Evolutionary conservation across 2,113 vertebrate species (phyloP), one percentile per base, ranked within the genome.

Genomic region (Xenopus tropicalis): DNA sequence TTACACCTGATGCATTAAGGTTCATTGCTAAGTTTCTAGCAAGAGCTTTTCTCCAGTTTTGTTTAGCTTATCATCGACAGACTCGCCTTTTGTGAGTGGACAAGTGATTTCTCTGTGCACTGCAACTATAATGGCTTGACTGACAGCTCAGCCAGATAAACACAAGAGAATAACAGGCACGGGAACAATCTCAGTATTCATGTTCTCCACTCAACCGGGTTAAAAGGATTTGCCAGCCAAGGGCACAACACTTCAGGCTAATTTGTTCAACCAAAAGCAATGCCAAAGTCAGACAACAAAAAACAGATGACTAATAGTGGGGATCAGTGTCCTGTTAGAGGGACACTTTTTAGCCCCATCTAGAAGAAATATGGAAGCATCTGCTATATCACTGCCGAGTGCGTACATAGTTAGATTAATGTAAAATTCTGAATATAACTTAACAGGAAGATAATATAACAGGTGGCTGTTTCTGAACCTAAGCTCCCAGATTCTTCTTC

Each of bases 161-260:
- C 92, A 92, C 82, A 74, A 74, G 86, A 85, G 85, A 85, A 85
- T 85, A 86, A 89, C 85, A 87, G 87, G 85, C 82, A 52, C 78
- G 78, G 84, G 85, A 86, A 88, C 86, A 88, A 86, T 88, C 82
- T 82, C 78, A 87, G 86, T 86, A 93, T 94, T 95, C 92, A 93
- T 85, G 84, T 84, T 91, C 91, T 86, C 88, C 90, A 89, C 87
- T 91, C 88, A 91, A 92, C 88, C 91, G 85, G 80, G 83, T 85
- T 87, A 85, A 90, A 89, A 89, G 92, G 93, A 96, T 95, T 94
- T 94, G 88, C 86, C 88, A 89, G 89, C 88, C 90, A 93, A 94
- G 86, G 85, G 82, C 91, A 92, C 90, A 88, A 87, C 89, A 91
- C 90, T 89, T 87, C 88, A 89, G 89, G 88, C 91, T 91, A 93